A percentile compares a stretch with the other conserved stretches of the same genome.
Evolutionary conservation across 2,113 vertebrate genomes (phyloP).

Genomic region (Plestiodon gilberti): DNA sequence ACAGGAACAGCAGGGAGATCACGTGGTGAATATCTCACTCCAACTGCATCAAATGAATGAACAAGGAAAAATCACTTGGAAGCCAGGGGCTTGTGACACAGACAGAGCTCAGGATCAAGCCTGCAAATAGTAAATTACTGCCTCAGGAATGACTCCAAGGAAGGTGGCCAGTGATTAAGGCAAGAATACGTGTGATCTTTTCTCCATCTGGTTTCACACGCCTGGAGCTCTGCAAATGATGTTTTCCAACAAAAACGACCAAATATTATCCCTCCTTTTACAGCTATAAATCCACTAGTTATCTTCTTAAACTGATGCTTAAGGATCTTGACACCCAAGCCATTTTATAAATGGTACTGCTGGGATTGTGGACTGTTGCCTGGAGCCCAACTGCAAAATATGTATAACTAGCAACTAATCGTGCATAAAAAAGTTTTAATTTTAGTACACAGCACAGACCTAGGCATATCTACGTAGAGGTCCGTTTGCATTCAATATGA

Average conservation of each 20-base stretch:
- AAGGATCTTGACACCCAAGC: not conserved
- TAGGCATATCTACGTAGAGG: too few species aligned
- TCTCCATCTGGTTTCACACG: not conserved
- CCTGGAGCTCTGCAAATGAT: not conserved
- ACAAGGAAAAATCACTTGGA: slow-evolving; percentile 5
- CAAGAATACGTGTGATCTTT: not conserved
- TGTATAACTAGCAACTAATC: not conserved
- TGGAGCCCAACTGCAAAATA: not conserved
- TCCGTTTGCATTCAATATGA: too few species aligned
- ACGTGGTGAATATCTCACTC: not conserved
- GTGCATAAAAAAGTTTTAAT: not conserved
- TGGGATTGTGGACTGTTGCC: not conserved
- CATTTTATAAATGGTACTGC: not conserved
- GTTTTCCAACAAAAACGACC: not conserved
- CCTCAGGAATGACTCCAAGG: slow-evolving; percentile 9
- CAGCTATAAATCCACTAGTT: not conserved
- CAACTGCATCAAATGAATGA: not conserved
- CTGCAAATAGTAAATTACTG: slow-evolving; percentile 25
- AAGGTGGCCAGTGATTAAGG: not conserved
- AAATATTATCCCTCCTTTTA: not conserved
- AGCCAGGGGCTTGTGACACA: not conserved
- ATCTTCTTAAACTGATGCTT: not conserved
- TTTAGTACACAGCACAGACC: too few species aligned
- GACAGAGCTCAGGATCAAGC: slow-evolving; percentile 6
- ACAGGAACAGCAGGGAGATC: slow-evolving; percentile 17